Evolutionary conservation across 1,140 invertebrate species (phyloP), one percentile per base, ranked within the genome.

Genomic region (Tigriopus japonicus): DNA sequence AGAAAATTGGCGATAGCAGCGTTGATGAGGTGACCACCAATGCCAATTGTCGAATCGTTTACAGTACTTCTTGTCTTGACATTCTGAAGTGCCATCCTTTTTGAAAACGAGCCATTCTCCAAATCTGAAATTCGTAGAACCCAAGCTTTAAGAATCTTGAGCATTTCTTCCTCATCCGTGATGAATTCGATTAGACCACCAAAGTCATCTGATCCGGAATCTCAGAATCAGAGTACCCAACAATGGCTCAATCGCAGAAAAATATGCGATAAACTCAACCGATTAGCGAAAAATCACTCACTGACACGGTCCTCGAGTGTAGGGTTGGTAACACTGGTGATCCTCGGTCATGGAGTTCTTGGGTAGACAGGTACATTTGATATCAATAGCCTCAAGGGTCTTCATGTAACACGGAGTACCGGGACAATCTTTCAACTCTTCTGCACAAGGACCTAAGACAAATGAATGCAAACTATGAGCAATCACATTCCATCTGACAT

Each of bases 21-120:
- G 60, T 56, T 67, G 62, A 45, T 68, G 65, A n/a, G 64, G 59
- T 35, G 63, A 59, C 68, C 68, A 69, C 55, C 58, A 67, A 63
- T 68, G 68, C 67, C 67, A 69, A 62, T 69, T 68, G 58, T 69
- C 68, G 53, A 67, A 69, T n/a, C 67, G 56, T 6, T 65, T 62
- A 60, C 68, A 69, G 15, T 66, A 66, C 14, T 60, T 62, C 63
- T 69, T 69, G 14, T 51, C 41, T 41, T 68, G 56, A 58, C 68
- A 69, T 6, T 59, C 62, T 24, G 63, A 64, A 5, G 64, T 62
- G 52, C 63, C 65, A 9, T 62, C 64, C 61, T 64, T 60, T 5
- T 63, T 65, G 60, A 65, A 68, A 0, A 68, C 66, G 2, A 69
- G 61, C 68, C 68, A 69, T 40, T 68, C 63, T 13, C 68, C 68